Base-by-base conservation (phyloP, 1,140 invertebrate genomes). In the Hormaphis cornu region DNA sequence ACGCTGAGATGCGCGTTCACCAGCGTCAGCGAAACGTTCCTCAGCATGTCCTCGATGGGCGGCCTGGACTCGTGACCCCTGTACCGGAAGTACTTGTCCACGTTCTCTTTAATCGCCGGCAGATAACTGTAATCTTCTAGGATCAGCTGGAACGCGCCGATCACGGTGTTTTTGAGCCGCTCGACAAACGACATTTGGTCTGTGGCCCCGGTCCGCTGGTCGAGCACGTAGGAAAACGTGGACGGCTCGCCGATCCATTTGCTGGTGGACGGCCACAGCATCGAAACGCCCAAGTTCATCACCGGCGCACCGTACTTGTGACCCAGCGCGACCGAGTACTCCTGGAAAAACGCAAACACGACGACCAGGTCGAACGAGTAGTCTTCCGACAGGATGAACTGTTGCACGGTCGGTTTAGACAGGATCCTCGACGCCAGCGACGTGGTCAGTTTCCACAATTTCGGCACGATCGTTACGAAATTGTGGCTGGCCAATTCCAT, bases 1-100 rank as follows among this genome's bases (percentile, higher is more conserved):
- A 84, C 56, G 3, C 79, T 75, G 59, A 80, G 80, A 76, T 86
- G 82, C 14, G 79, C 78, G 74, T 87, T 86, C 0, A 80, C 74
- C 10, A 87, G 73, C 18, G 85, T 71, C 46, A 86, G 72, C 33
- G 71, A 73, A 9, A 75, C 72, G 53, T 77, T 76, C 37, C 73
- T 73, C 35, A 74, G 73, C n/a, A 77, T 69, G 35, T 75, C 73
- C 10, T 71, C 42, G 8, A 77, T 24, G 3, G 52, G 10, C 30
- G 73, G 75, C 26, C 75, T 52, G 6, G 22, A 66, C 26, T 74
- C 61, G 14, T 54, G 69, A 7, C 72, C 73, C 37, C 26, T 37
- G 54, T 73, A 74, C 6, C 46, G 71, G 42, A 75, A 71, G 35
- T 72, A 69, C 18, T 70, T 58, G 9, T 71, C 16, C 53, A 71